Percentiles rank a stretch among this genome's conserved stretches.
phyloP scores from a whole-genome alignment of 1,140 invertebrate genomes.

The Trinorchestia longiramus region DNA sequence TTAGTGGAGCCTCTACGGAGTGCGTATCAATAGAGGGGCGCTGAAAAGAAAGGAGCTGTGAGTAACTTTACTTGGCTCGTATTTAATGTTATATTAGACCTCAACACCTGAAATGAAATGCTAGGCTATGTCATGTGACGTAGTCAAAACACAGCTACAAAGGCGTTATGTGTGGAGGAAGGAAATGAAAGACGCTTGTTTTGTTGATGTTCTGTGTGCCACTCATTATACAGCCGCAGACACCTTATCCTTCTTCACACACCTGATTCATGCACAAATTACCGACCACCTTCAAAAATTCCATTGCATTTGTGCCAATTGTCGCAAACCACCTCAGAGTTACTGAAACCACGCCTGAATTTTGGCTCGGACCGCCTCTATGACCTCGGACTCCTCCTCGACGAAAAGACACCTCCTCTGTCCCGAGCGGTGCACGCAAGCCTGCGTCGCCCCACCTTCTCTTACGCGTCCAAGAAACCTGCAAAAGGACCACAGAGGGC shows the following conservation, averaged over 20 bases:
- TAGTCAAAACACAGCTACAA: not conserved
- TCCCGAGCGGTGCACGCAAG: not conserved
- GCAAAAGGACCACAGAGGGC: conserved; percentile 31
- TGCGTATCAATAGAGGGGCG: conserved; percentile 34
- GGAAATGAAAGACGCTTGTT: conserved; percentile 46
- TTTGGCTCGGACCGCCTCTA: not conserved
- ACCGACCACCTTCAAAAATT: conserved; percentile 54
- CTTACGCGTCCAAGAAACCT: not conserved
- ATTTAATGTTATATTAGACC: conserved; percentile 47
- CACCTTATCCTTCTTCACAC: conserved; percentile 46
- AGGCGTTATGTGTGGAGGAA: conserved; percentile 15
- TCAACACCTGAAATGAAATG: conserved; percentile 16
- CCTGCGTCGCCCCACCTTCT: not conserved
- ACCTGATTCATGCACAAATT: conserved; percentile 55
- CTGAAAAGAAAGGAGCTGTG: not conserved
- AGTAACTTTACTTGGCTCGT: not conserved
- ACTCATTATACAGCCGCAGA: conserved; percentile 25
- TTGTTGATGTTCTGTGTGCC: not conserved
- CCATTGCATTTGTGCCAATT: conserved; percentile 51
- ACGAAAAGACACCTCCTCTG: not conserved
- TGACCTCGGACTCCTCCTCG: not conserved
- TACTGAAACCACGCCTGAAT: not conserved
- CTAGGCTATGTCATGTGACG: not conserved
- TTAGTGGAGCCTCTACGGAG: conserved; percentile 15
- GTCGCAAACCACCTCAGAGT: conserved; percentile 42